These are phyloP conservation scores for Ellobius talpinus DNA, from an alignment of 2,113 vertebrate species.

Conservation along the genomic window DNA sequence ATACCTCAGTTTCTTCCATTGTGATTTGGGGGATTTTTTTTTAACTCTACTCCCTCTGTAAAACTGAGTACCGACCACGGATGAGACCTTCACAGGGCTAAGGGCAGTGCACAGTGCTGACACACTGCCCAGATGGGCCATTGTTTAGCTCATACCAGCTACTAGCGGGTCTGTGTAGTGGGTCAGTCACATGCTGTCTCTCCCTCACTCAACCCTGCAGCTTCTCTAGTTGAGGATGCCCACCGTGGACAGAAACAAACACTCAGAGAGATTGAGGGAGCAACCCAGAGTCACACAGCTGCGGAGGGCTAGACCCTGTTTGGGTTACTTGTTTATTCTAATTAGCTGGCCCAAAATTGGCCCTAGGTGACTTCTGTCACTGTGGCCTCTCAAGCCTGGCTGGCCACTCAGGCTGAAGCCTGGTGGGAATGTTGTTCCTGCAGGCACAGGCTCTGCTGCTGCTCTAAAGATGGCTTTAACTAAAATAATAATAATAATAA, in stretches of 20 bases:
- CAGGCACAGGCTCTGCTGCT: background rate
- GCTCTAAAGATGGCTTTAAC: background rate
- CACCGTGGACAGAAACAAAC: background rate
- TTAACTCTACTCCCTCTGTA: background rate
- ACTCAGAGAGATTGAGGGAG: background rate
- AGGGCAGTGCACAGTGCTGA: accelerated
- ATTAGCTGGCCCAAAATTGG: background rate
- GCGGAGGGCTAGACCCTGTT: background rate
- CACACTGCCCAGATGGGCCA: accelerated
- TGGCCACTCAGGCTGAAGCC: background rate
- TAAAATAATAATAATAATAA: too few relatives aligned
- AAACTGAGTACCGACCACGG: background rate
- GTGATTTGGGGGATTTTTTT: too few relatives aligned
- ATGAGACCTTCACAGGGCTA: background rate
- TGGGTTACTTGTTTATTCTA: background rate
- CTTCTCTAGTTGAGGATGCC: background rate
- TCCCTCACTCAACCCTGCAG: accelerated
- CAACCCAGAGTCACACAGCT: background rate
- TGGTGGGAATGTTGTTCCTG: background rate
- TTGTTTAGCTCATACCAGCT: accelerated
- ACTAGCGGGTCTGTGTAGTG: background rate
- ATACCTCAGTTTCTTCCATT: background rate
- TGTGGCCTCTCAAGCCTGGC: accelerated
- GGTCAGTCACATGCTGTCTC: background rate
- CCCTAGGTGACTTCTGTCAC: accelerated